A percentile compares a stretch with the other conserved stretches of the same genome.
These are phyloP conservation scores for Empidonax alnorum DNA, from an alignment of 2,113 vertebrate species.

Conservation along the genomic window DNA sequence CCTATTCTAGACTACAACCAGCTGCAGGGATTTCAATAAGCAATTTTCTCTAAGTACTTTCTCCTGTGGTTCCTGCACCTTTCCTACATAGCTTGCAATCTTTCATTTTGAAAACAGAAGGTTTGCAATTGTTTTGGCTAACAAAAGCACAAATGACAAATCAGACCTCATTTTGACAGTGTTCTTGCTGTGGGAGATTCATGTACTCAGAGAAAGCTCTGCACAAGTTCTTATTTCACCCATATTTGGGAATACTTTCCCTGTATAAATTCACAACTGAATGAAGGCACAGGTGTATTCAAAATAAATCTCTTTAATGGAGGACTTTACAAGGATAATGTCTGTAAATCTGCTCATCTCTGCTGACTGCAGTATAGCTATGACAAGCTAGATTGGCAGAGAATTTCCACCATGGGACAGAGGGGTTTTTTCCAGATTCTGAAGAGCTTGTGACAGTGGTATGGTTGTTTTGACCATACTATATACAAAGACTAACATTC, in stretches of 20 bases:
- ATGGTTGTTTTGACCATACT: background rate
- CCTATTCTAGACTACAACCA: background rate
- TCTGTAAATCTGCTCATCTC: background rate
- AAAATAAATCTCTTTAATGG: background rate
- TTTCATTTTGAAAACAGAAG: background rate
- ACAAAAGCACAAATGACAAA: slow-evolving; percentile 34
- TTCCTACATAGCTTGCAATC: background rate
- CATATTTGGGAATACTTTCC: background rate
- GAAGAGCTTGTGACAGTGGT: background rate
- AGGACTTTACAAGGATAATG: background rate
- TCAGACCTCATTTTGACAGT: background rate
- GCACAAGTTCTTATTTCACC: background rate
- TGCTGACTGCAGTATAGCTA: background rate
- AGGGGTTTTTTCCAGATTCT: background rate
- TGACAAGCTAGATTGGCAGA: background rate
- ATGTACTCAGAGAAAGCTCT: background rate
- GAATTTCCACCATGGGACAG: background rate
- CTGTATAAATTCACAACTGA: background rate
- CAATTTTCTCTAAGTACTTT: slow-evolving; percentile 25
- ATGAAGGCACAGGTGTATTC: background rate
- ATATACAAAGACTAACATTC: background rate
- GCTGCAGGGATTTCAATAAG: background rate
- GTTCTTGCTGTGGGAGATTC: background rate
- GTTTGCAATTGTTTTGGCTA: background rate
- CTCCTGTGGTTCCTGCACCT: background rate